Percentiles rank a stretch among this genome's conserved stretches.
Evolutionary conservation across 2,888 invertebrate species (phyloP).

Genomic region (Campaea margaritaria): DNA sequence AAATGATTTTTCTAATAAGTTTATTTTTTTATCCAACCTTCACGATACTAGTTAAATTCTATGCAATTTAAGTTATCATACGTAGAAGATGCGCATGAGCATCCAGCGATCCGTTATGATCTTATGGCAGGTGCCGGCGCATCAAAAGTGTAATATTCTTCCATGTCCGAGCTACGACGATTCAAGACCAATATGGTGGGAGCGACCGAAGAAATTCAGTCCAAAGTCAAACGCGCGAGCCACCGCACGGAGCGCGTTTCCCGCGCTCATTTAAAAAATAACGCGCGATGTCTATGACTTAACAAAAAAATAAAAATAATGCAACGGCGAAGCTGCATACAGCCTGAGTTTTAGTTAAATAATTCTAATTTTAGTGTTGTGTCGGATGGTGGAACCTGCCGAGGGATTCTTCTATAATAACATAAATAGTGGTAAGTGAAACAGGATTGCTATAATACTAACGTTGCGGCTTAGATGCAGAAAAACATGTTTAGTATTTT

Average conservation of each 20-base stretch:
- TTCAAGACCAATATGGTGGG: conserved; percentile 31
- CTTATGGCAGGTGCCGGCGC: conserved; percentile 21
- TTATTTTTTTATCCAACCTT: too few relatives aligned
- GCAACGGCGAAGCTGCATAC: conserved; percentile 41
- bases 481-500: conserved; percentile 57
- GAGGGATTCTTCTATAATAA: conserved; percentile 54
- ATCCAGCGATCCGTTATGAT: conserved; percentile 28
- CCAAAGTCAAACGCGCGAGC: conserved; percentile 64
- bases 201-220: conserved; percentile 68
- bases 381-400: conserved; percentile 53
- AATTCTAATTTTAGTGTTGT: conserved; percentile 50
- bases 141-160: conserved; percentile 19
- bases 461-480: conserved; percentile 48
- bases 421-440: conserved; percentile 66
- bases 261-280: conserved; percentile 49
- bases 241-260: conserved; percentile 56
- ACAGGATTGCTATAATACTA: conserved; percentile 58
- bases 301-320: conserved; percentile 53
- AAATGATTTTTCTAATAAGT: too few relatives aligned
- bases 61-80: conserved; percentile 5
- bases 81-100: conserved; percentile 14
- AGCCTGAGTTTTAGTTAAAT: conserved; percentile 46
- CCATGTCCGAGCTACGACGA: conserved; percentile 32
- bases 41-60: background rate
- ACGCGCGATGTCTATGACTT: conserved; percentile 60